phyloP scores from a whole-genome alignment of 2,797 vertebrate genomes.

The Hapalemur alaotrensis region DNA sequence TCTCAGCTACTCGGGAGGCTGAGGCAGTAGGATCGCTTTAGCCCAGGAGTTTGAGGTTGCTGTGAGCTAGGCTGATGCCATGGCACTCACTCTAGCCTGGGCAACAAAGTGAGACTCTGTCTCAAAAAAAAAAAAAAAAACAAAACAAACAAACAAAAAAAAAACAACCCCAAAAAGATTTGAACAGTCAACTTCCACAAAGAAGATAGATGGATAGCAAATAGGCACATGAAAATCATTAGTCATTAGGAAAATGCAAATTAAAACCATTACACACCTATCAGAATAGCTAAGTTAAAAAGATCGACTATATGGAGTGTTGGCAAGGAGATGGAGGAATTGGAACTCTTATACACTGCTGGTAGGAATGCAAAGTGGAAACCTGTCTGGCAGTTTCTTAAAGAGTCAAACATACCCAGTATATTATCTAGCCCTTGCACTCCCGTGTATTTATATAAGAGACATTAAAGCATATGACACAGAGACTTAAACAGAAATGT shows the following conservation, averaged over 20 bases:
- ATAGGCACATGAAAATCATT: neutral
- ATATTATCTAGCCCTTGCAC: neutral
- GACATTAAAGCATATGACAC: neutral
- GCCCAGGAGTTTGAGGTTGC: too few relatives aligned
- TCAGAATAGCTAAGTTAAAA: neutral
- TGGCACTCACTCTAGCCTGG: too few relatives aligned
- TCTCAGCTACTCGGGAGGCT: too few relatives aligned
- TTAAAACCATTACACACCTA: neutral
- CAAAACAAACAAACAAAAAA: neutral
- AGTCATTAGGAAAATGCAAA: neutral
- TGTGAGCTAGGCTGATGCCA: too few relatives aligned
- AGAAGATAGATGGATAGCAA: neutral
- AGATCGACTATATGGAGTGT: neutral
- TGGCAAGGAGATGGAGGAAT: neutral
- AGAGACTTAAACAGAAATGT: neutral
- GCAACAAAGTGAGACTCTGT: too few relatives aligned
- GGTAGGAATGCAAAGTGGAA: neutral
- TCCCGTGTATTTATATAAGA: neutral
- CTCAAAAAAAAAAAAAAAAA: neutral
- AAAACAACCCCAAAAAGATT: neutral
- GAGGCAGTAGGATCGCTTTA: too few relatives aligned
- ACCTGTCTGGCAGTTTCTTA: neutral
- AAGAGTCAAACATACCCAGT: neutral
- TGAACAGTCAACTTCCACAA: neutral
- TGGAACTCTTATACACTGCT: neutral